A percentile compares a stretch with the other conserved stretches of the same genome.
These are phyloP conservation scores for Conchocele bisecta DNA, from an alignment of 2,888 invertebrate genomes.

Conservation along the genomic window DNA sequence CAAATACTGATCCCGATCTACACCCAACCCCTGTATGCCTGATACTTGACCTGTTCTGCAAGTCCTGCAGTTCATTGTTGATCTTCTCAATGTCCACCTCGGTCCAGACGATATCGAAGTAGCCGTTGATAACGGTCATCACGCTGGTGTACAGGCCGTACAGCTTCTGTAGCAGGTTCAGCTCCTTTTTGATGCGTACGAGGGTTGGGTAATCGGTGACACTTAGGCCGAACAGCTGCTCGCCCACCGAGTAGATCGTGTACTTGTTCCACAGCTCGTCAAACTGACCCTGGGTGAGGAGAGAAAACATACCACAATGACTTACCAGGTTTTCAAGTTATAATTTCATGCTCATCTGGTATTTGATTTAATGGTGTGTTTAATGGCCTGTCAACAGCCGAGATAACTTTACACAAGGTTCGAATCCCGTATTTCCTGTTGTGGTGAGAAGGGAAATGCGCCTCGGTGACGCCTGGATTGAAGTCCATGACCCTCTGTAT, in stretches of 20 bases:
- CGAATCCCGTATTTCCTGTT: too few species aligned
- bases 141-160: conserved; percentile 81
- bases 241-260: conserved; percentile 80
- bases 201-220: conserved; percentile 80
- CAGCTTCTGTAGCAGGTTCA: conserved; percentile 81
- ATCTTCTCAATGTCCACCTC: conserved; percentile 82
- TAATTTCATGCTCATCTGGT: too few species aligned
- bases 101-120: conserved; percentile 81
- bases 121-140: conserved; percentile 80
- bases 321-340: neutral
- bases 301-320: neutral
- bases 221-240: conserved; percentile 81
- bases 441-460: too few species aligned
- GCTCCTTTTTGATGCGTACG: conserved; percentile 77
- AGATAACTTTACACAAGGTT: too few species aligned
- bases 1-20: too few species aligned
- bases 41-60: conserved; percentile 80
- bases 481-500: too few species aligned
- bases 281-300: conserved; percentile 72
- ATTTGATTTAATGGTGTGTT: too few species aligned
- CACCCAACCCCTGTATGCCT: too few species aligned
- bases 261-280: conserved; percentile 80
- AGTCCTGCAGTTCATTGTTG: conserved; percentile 77
- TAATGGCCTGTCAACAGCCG: too few species aligned
- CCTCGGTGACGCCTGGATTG: too few species aligned